Conservation (phyloP, 2,888 invertebrate species). For the Celastrina argiolus region DNA sequence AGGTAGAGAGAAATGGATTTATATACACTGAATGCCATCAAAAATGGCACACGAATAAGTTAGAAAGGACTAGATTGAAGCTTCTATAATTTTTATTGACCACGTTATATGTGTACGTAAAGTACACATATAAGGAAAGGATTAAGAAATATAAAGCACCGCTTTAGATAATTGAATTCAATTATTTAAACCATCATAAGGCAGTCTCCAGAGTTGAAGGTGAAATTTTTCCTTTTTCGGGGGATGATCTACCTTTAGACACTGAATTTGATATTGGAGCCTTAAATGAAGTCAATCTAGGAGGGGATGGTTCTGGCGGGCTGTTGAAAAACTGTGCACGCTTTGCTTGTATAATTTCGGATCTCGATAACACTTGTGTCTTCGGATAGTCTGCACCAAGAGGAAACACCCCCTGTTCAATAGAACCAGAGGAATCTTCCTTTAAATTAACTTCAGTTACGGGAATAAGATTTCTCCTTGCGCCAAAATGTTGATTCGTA, state of each 20-base stretch:
- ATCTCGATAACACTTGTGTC: slow-evolving; percentile 56
- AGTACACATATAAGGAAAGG: slow-evolving; percentile 31
- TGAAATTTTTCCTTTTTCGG: slow-evolving; percentile 59
- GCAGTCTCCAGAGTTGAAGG: slow-evolving; percentile 81
- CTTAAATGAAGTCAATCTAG: slow-evolving; percentile 63
- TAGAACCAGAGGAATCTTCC: slow-evolving; percentile 47
- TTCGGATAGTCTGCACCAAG: slow-evolving; percentile 58
- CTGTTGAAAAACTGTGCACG: slow-evolving; percentile 78
- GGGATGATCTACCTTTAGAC: slow-evolving; percentile 51
- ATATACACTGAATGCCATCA: slow-evolving; percentile 50
- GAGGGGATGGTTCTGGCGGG: slow-evolving; percentile 58
- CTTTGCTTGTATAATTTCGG: slow-evolving; percentile 78
- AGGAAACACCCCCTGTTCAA: slow-evolving; percentile 69
- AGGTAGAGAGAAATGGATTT: slow-evolving; percentile 48
- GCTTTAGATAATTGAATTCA: slow-evolving; percentile 38
- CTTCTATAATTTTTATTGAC: slow-evolving; percentile 68
- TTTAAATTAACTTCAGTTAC: slow-evolving; percentile 56
- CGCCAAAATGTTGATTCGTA: slow-evolving; percentile 71
- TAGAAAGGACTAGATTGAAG: slow-evolving; percentile 75
- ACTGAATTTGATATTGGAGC: slow-evolving; percentile 42
- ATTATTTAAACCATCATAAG: slow-evolving; percentile 72
- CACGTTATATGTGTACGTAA: slow-evolving; percentile 43
- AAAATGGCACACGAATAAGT: slow-evolving; percentile 60
- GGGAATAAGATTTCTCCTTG: slow-evolving; percentile 66
- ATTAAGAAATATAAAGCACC: slow-evolving; percentile 51